Percentiles rank a stretch among this genome's conserved stretches.
phyloP scores from a whole-genome alignment of 2,113 vertebrate genomes.

The Daphoenositta chrysoptera region DNA sequence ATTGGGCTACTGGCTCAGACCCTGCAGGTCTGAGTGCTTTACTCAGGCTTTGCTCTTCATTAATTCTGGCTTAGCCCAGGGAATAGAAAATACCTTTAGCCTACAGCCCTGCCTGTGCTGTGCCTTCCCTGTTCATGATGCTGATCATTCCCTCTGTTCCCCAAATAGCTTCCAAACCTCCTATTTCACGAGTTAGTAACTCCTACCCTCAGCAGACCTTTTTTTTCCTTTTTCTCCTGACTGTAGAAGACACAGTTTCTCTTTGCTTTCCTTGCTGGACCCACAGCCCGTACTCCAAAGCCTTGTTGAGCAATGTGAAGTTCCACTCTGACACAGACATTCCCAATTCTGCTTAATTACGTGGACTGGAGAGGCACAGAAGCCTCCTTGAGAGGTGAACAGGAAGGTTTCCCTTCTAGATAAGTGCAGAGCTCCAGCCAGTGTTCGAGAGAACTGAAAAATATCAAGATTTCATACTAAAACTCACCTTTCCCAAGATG shows the following conservation, averaged over 20 bases:
- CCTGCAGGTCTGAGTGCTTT: background rate
- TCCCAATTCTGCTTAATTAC: background rate
- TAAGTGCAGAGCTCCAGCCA: background rate
- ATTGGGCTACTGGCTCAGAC: background rate
- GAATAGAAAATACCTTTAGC: background rate
- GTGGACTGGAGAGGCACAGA: background rate
- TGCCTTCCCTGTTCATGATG: background rate
- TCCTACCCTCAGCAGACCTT: background rate
- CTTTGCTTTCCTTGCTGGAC: background rate
- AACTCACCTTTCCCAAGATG: background rate
- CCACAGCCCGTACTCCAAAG: background rate
- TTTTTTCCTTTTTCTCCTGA: background rate
- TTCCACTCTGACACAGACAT: background rate
- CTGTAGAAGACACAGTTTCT: background rate
- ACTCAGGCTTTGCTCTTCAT: background rate
- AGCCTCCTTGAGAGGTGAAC: background rate
- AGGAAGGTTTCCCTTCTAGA: background rate
- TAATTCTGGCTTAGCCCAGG: background rate
- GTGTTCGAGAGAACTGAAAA: background rate
- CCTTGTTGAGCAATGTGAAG: background rate
- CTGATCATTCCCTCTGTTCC: background rate
- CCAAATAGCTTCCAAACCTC: background rate
- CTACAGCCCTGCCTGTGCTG: background rate
- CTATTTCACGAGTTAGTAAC: background rate
- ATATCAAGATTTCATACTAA: background rate